These are phyloP conservation scores for Marasmarcha lunaedactyla DNA, from an alignment of 2,888 invertebrate species.

Conservation along the genomic window DNA sequence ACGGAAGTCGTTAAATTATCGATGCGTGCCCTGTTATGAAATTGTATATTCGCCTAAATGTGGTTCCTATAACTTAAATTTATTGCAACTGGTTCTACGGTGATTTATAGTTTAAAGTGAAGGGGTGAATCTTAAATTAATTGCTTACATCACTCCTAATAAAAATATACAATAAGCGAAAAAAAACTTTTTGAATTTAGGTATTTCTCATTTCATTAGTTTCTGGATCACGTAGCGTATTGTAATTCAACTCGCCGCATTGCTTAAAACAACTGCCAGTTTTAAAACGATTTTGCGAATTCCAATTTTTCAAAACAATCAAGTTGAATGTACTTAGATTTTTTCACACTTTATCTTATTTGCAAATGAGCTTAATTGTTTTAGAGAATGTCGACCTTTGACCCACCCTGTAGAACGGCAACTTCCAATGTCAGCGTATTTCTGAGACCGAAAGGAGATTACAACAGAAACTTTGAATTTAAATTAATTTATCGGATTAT, in stretches of 20 bases:
- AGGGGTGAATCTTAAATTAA: background rate
- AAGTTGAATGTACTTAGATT: background rate
- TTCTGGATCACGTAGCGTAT: too few species aligned
- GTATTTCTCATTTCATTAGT: too few species aligned
- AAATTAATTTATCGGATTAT: constrained; percentile 64
- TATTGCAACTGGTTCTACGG: constrained; percentile 28
- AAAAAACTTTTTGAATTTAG: too few species aligned
- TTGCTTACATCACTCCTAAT: too few species aligned
- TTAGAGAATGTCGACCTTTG: background rate
- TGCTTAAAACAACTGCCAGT: too few species aligned
- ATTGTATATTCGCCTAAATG: constrained; percentile 58
- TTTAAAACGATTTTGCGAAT: too few species aligned
- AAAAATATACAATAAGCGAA: too few species aligned
- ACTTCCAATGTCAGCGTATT: too few species aligned
- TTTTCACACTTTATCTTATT: background rate
- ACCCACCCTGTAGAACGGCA: constrained; percentile 1
- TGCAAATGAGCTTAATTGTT: background rate
- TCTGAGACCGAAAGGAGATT: constrained; percentile 28
- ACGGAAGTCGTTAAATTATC: constrained; percentile 56
- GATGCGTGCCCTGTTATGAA: constrained; percentile 63
- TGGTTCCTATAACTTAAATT: constrained; percentile 56
- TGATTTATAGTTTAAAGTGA: constrained; percentile 37
- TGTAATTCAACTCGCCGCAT: too few species aligned
- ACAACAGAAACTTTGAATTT: constrained; percentile 43
- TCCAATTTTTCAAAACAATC: too few species aligned